Conservation (phyloP, 2,113 vertebrate genomes). For the Crypturellus undulatus region DNA sequence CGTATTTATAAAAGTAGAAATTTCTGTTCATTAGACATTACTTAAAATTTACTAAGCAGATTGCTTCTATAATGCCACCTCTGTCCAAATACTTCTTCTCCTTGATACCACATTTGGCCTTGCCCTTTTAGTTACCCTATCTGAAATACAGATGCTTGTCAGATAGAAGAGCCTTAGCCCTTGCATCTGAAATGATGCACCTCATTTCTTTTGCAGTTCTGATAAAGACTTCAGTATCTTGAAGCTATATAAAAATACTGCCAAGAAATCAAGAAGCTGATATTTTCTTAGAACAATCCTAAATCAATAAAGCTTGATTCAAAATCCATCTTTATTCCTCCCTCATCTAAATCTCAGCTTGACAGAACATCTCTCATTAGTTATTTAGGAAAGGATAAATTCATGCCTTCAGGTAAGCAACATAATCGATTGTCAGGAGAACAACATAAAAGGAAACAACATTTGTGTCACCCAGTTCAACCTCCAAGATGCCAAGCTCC, state of each 20-base stretch:
- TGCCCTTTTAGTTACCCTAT: constrained; percentile 20
- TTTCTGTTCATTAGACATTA: background rate
- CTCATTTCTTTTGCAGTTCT: constrained; percentile 2
- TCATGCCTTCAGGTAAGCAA: constrained; percentile 54
- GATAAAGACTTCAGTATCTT: constrained; percentile 51
- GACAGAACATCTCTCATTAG: constrained; percentile 61
- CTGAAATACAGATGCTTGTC: constrained; percentile 41
- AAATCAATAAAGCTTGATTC: constrained; percentile 55
- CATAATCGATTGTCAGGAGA: constrained; percentile 51
- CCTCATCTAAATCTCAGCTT: constrained; percentile 60
- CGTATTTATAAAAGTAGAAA: background rate
- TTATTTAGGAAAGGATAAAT: constrained; percentile 50
- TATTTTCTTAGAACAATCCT: constrained; percentile 61
- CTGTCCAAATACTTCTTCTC: constrained; percentile 8
- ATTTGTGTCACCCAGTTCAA: background rate
- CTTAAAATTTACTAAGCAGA: background rate
- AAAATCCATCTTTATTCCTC: constrained; percentile 57
- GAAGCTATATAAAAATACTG: constrained; percentile 43
- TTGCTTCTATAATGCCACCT: background rate
- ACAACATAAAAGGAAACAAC: constrained; percentile 13
- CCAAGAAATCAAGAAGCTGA: constrained; percentile 55
- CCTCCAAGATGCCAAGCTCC: constrained; percentile 16
- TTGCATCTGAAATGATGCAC: constrained; percentile 29
- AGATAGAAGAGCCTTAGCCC: constrained; percentile 1
- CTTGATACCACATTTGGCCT: background rate